Percentiles rank a stretch among this genome's conserved stretches.
These are phyloP conservation scores for Heliconius erato DNA, from an alignment of 2,888 invertebrate species.

Conservation along the genomic window DNA sequence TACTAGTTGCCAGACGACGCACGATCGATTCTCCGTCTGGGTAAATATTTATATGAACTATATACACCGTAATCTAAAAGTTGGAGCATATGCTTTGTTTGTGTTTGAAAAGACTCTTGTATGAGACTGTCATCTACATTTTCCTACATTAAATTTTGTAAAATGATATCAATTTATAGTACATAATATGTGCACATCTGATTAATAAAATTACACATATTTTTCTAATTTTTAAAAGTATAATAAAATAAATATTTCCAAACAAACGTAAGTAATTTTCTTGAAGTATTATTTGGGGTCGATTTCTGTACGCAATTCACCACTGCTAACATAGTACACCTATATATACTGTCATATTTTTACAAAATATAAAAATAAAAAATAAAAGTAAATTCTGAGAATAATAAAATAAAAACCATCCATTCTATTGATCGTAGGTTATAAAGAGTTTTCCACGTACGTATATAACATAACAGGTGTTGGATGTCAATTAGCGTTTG, in stretches of 20 bases:
- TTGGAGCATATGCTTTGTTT: constrained; percentile 7
- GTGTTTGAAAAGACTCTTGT: not conserved
- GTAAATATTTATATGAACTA: constrained; percentile 11
- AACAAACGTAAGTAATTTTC: not conserved
- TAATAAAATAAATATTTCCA: not conserved
- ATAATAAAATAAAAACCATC: constrained; percentile 4
- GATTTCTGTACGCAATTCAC: too few relatives aligned
- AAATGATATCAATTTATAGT: not conserved
- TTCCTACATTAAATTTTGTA: not conserved
- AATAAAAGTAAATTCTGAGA: not conserved
- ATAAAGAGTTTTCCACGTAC: constrained; percentile 28
- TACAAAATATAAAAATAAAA: not conserved
- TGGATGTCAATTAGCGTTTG: constrained; percentile 48
- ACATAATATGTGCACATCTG: not conserved
- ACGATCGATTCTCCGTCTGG: constrained; percentile 17
- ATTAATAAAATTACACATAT: not conserved
- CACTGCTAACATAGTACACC: not conserved
- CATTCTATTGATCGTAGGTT: constrained; percentile 25
- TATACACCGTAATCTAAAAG: not conserved
- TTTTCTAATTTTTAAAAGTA: not conserved
- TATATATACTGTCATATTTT: not conserved
- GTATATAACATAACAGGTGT: constrained; percentile 46
- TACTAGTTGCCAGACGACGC: constrained; percentile 1
- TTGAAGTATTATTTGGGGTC: too few relatives aligned
- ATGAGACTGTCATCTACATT: not conserved